Conservation (phyloP, 2,797 vertebrate species). For the Allobates femoralis region DNA sequence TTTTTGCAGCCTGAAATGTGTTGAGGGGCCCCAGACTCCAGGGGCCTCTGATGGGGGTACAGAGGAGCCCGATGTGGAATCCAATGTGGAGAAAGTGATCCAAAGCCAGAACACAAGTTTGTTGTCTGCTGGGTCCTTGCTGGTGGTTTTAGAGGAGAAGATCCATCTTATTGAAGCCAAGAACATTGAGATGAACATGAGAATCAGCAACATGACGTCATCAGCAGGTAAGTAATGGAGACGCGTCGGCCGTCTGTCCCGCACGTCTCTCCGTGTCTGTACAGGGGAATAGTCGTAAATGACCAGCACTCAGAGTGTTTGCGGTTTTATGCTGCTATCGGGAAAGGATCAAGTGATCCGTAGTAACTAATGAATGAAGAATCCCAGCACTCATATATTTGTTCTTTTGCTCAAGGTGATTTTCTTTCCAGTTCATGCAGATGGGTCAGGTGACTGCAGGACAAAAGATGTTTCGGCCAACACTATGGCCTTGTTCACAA, state of each 20-base stretch:
- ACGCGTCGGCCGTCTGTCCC: background rate
- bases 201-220: constrained; percentile 3
- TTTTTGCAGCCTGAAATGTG: background rate
- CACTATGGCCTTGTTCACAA: too few species aligned
- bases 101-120: background rate
- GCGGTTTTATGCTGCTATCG: too few species aligned
- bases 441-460: too few species aligned
- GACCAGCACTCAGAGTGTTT: too few species aligned
- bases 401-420: background rate
- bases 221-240: background rate
- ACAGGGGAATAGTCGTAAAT: background rate
- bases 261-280: background rate
- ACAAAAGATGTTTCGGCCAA: too few species aligned
- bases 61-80: background rate
- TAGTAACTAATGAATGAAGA: too few species aligned
- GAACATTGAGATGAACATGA: background rate
- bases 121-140: background rate
- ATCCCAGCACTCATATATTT: too few species aligned
- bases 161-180: background rate
- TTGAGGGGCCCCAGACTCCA: background rate
- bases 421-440: too few species aligned
- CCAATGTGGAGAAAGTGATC: background rate
- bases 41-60: background rate
- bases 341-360: too few species aligned
- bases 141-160: background rate